Evolutionary conservation across 2,113 vertebrate genomes (phyloP).

Genomic region (Notarius quadriscutis): DNA sequence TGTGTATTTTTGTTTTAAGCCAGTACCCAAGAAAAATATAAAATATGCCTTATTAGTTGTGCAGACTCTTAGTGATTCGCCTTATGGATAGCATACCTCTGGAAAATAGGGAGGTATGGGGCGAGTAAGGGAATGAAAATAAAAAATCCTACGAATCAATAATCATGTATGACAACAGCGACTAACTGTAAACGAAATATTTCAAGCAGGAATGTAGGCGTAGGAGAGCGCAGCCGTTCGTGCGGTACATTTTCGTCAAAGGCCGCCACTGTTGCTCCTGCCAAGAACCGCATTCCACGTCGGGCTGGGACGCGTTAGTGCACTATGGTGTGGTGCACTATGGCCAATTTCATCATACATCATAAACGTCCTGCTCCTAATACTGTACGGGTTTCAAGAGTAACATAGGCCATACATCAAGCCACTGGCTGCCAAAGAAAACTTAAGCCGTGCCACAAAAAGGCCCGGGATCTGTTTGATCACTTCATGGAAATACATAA

Average conservation of each 20-base stretch:
- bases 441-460: conserved; percentile 34
- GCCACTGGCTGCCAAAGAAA: conserved; percentile 44
- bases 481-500: conserved; percentile 37
- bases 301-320: conserved; percentile 35
- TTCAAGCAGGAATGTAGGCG: conserved; percentile 57
- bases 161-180: conserved; percentile 62
- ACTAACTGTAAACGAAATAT: conserved; percentile 58
- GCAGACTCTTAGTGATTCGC: conserved; percentile 33
- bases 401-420: conserved; percentile 50
- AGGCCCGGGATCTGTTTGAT: conserved; percentile 40
- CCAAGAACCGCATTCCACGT: conserved; percentile 55
- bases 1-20: conserved; percentile 56
- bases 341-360: conserved; percentile 47
- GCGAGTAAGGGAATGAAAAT: conserved; percentile 13
- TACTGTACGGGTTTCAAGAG: conserved; percentile 39
- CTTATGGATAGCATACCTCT: conserved; percentile 36
- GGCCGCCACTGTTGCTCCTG: conserved; percentile 54
- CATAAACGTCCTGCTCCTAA: conserved; percentile 42
- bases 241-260: conserved; percentile 53
- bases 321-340: conserved; percentile 29
- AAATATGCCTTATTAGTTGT: conserved; percentile 46
- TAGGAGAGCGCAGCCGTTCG: conserved; percentile 42
- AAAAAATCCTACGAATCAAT: conserved; percentile 45
- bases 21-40: conserved; percentile 51
- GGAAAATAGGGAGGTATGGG: conserved; percentile 21